These are phyloP conservation scores for Chitala chitala DNA, from an alignment of 2,113 vertebrate genomes.

Conservation along the genomic window DNA sequence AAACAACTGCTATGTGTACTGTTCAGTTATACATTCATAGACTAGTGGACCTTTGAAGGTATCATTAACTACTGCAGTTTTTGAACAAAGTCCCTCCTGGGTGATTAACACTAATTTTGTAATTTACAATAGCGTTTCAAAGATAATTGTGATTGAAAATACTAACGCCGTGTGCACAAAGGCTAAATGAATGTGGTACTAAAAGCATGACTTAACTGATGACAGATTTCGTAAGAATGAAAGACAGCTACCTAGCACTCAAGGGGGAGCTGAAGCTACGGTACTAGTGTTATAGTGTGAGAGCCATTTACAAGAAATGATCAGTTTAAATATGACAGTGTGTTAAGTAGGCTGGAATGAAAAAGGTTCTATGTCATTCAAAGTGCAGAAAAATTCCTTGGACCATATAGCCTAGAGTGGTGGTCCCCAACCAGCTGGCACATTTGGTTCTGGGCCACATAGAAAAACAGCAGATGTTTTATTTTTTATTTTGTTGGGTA, in stretches of 20 bases:
- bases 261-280: not conserved
- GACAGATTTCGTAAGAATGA: not conserved
- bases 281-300: not conserved
- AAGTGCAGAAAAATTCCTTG: not conserved
- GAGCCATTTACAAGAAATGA: conserved; percentile 20
- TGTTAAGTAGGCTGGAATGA: conserved; percentile 4
- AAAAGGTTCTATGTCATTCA: not conserved
- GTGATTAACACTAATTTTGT: too few species aligned
- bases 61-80: too few species aligned
- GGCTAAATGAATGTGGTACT: not conserved
- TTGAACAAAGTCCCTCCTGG: too few species aligned
- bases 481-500: too few species aligned
- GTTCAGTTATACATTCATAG: too few species aligned
- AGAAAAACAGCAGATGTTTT: too few species aligned
- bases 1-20: too few species aligned
- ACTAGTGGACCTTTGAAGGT: too few species aligned
- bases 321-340: not conserved
- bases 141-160: too few species aligned
- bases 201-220: not conserved
- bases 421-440: not conserved
- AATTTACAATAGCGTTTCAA: too few species aligned
- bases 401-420: not conserved
- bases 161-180: too few species aligned
- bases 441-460: too few species aligned
- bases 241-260: not conserved